Base-by-base conservation (phyloP, 1,140 invertebrate species). In the Acromyrmex charruanus region DNA sequence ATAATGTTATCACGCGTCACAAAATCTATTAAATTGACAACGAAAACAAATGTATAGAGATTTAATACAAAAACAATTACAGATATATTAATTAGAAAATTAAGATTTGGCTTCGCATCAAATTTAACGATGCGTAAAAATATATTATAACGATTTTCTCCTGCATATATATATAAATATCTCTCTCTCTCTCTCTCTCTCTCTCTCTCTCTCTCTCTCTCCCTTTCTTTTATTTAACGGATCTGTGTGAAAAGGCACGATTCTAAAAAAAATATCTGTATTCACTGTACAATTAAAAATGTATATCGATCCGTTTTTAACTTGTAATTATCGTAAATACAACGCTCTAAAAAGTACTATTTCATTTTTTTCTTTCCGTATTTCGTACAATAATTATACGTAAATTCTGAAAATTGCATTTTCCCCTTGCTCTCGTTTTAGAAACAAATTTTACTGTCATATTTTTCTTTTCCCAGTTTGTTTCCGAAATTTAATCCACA, bases 201-300 rank as follows among this genome's bases (percentile, higher is more conserved):
- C 49, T 87, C 18, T 74, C 65, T 25, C 28, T 69, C 12, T 79
- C 53, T 58, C 7, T 31, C 31, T 35, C 31, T 35, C 21, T 51
- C 58, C n/a, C 6, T 74, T 91, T 92, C 89, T 91, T 25, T 49
- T 16, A 71, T 94, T 91, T 93, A 93, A 91, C 90, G 91, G 92
- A 94, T 93, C 91, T 86, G 89, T 93, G 89, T 94, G 94, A 94
- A 94, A 95, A 95, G 94, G 94, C 94, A 95, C 94, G 91, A 95
- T 94, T 94, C 93, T 94, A 94, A 95, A 84, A 94, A 92, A 94
- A 94, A 93, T 93, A 93, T 94, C 84, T 91, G 91, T 87, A 91
- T 93, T 93, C 82, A 91, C 93, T 94, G 93, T 95, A 95, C 93
- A 95, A 94, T 94, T 91, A 92, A 94, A 95, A 81, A 95, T 92